phyloP scores from a whole-genome alignment of 1,140 invertebrate species.

The Zaprionus inermis region DNA sequence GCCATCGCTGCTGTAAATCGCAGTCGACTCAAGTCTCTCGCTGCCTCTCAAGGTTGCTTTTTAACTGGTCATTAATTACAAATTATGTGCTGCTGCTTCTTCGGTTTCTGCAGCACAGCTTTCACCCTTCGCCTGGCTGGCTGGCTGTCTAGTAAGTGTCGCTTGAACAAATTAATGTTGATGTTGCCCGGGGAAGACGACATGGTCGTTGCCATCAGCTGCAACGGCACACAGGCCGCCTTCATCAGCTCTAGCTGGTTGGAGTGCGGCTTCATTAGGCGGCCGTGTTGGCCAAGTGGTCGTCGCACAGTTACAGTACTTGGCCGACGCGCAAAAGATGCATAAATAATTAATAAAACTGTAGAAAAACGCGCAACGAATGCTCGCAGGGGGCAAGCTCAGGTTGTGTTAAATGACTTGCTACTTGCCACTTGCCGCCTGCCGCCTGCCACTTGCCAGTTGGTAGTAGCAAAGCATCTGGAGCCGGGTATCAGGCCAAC shows the following conservation, averaged over 20 bases:
- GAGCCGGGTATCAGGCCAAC: constrained; percentile 43
- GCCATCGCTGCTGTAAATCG: constrained; percentile 73
- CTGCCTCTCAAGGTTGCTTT: constrained; percentile 52
- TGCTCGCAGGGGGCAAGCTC: constrained; percentile 24
- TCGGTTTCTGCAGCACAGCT: constrained; percentile 20
- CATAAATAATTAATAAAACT: constrained; percentile 79
- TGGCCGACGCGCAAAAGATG: constrained; percentile 63
- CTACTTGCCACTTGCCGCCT: constrained; percentile 55
- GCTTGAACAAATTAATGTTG: constrained; percentile 76
- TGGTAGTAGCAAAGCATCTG: constrained; percentile 43
- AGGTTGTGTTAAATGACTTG: constrained; percentile 56
- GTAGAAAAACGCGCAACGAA: constrained; percentile 45
- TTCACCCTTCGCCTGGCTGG: constrained; percentile 41
- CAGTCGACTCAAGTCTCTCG: constrained; percentile 42
- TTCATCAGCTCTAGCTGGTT: constrained; percentile 9
- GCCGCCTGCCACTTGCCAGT: constrained; percentile 13
- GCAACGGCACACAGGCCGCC: constrained; percentile 4
- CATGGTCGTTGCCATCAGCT: constrained; percentile 44
- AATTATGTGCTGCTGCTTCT: constrained; percentile 71
- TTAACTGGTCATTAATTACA: constrained; percentile 82
- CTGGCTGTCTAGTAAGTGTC: constrained; percentile 66
- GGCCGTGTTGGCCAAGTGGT: constrained; percentile 47
- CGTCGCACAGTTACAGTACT: constrained; percentile 26
- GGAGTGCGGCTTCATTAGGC: constrained; percentile 73
- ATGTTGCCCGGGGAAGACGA: constrained; percentile 32